These are phyloP conservation scores for Belonocnema kinseyi DNA, from an alignment of 1,140 invertebrate species.

Conservation along the genomic window DNA sequence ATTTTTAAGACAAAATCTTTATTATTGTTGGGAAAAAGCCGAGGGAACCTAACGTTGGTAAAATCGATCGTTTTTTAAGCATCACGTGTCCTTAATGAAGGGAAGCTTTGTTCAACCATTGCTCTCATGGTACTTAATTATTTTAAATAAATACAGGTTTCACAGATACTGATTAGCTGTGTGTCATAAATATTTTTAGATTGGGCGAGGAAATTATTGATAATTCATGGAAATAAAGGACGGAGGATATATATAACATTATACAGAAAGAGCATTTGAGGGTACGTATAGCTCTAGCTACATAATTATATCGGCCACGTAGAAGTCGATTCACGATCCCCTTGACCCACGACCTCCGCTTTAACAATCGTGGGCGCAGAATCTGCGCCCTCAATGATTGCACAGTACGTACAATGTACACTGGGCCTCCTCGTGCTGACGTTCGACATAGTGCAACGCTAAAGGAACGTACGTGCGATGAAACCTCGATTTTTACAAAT, in stretches of 20 bases:
- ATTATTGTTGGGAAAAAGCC: no score
- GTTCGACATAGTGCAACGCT: no score
- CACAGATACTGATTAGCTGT: neutral
- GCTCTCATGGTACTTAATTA: neutral
- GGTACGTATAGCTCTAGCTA: neutral
- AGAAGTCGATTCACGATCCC: slow-evolving; percentile 11
- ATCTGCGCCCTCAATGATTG: neutral
- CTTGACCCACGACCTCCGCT: slow-evolving; percentile 21
- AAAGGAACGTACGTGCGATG: no score
- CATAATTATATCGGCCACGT: slow-evolving; percentile 14
- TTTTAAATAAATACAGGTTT: neutral
- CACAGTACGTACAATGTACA: neutral
- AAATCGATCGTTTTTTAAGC: no score
- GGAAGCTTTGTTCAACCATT: neutral
- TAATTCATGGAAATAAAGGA: neutral
- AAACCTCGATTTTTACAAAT: no score
- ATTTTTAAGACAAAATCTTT: no score
- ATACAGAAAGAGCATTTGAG: neutral
- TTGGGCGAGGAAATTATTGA: slow-evolving; percentile 14
- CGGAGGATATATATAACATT: neutral
- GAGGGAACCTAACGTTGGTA: no score
- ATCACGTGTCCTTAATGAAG: no score
- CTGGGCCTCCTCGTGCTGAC: no score
- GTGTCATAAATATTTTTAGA: slow-evolving; percentile 8
- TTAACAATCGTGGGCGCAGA: slow-evolving; percentile 20